Conservation (phyloP, 2,113 vertebrate genomes). For the Rhinoderma darwinii region DNA sequence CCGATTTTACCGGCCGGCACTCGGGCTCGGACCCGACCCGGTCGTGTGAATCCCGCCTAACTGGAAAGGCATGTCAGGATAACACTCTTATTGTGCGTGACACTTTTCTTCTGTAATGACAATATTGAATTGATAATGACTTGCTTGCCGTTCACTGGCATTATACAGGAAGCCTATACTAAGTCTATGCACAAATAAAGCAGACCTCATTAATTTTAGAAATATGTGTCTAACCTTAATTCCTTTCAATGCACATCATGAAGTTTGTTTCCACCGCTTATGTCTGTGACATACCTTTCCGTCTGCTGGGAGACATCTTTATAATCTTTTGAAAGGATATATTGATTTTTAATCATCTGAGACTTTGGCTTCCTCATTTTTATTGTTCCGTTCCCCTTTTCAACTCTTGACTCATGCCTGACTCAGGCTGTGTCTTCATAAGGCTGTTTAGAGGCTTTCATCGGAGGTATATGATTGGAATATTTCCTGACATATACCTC, state of each 20-base stretch:
- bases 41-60: too few relatives aligned
- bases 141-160: slow-evolving; percentile 13
- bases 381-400: not conserved
- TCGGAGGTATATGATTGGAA: too few relatives aligned
- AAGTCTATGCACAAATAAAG: not conserved
- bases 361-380: not conserved
- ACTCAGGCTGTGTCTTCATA: not conserved
- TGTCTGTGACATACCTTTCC: not conserved
- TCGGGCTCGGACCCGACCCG: too few relatives aligned
- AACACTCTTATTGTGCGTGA: slow-evolving; percentile 7
- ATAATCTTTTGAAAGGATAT: not conserved
- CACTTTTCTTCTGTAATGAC: slow-evolving; percentile 30
- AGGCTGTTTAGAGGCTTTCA: too few relatives aligned
- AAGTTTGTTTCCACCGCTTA: not conserved
- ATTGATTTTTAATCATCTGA: not conserved
- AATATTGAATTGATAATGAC: slow-evolving; percentile 52
- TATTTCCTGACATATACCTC: too few relatives aligned
- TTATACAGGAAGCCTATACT: not conserved
- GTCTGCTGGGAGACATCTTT: not conserved
- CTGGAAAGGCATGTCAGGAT: slow-evolving; percentile 19
- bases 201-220: slow-evolving; percentile 5
- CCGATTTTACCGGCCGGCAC: too few relatives aligned
- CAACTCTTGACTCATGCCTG: not conserved
- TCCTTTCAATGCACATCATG: not conserved
- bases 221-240: not conserved